Conservation (phyloP, 1,140 invertebrate genomes). For the Drosophila elegans region DNA sequence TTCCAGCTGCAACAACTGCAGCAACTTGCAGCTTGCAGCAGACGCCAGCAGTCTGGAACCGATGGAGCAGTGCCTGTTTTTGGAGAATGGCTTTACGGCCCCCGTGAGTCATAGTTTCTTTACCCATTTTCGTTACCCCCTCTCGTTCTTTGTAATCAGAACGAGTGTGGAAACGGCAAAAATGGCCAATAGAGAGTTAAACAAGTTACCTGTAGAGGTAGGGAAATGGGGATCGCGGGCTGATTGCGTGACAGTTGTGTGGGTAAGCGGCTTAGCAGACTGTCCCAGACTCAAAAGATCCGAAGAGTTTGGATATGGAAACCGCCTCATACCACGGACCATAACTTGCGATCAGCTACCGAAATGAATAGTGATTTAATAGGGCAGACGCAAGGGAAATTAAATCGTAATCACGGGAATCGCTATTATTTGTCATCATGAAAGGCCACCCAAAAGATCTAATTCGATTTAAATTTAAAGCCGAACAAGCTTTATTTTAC, state of each 20-base stretch:
- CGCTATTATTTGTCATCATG: slow-evolving; percentile 40
- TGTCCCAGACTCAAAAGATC: slow-evolving; percentile 39
- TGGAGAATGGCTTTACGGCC: slow-evolving; percentile 51
- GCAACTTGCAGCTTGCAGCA: slow-evolving; percentile 48
- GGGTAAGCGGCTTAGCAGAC: slow-evolving; percentile 75
- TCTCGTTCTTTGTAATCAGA: slow-evolving; percentile 52
- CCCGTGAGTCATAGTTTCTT: slow-evolving; percentile 67
- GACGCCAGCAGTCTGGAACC: slow-evolving; percentile 59
- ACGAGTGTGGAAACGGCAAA: slow-evolving; percentile 58
- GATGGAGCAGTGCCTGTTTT: slow-evolving; percentile 50
- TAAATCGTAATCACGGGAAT: slow-evolving; percentile 61
- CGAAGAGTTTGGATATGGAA: slow-evolving; percentile 15
- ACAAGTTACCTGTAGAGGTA: slow-evolving; percentile 65
- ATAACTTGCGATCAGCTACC: slow-evolving; percentile 46
- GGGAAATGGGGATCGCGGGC: slow-evolving; percentile 30
- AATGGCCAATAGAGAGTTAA: slow-evolving; percentile 68
- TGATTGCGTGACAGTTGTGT: slow-evolving; percentile 75
- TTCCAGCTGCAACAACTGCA: slow-evolving; percentile 60
- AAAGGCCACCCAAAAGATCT: slow-evolving; percentile 54
- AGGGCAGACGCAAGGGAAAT: slow-evolving; percentile 52
- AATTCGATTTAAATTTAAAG: slow-evolving; percentile 7
- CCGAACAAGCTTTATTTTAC: not conserved
- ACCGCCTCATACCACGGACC: slow-evolving; percentile 26
- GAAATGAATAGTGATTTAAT: slow-evolving; percentile 73
- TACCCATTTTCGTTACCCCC: slow-evolving; percentile 31